Evolutionary conservation across 2,888 invertebrate genomes (phyloP).

Genomic region (Marasmarcha lunaedactyla): DNA sequence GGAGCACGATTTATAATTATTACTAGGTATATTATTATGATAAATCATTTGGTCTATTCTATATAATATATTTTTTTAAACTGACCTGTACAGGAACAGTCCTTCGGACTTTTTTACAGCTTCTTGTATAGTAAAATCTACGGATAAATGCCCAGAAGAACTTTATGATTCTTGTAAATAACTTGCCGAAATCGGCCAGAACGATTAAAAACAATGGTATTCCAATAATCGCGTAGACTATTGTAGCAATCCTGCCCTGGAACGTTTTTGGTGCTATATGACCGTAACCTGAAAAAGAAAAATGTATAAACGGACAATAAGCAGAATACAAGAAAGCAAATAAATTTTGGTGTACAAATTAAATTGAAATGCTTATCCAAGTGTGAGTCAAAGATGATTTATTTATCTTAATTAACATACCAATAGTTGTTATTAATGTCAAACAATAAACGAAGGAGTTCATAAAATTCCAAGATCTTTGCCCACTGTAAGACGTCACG

Average conservation of each 20-base stretch:
- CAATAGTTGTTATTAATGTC: conserved; percentile 90
- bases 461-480: conserved; percentile 88
- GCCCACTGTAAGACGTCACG: conserved; percentile 85
- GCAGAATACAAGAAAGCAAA: too few relatives aligned
- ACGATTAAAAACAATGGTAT: conserved; percentile 96
- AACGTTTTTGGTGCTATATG: conserved; percentile 93
- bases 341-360: too few relatives aligned
- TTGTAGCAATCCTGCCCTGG: conserved; percentile 87
- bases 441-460: conserved; percentile 89
- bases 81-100: conserved; percentile 80
- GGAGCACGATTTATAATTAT: too few relatives aligned
- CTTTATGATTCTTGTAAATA: conserved; percentile 91
- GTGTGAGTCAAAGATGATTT: background rate
- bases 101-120: conserved; percentile 81
- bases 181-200: conserved; percentile 93
- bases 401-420: conserved; percentile 63
- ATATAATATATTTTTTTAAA: too few relatives aligned
- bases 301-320: too few relatives aligned
- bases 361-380: conserved; percentile 6
- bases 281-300: conserved; percentile 86
- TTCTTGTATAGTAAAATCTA: conserved; percentile 87
- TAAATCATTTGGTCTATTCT: too few relatives aligned
- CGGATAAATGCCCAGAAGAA: conserved; percentile 90
- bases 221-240: conserved; percentile 93
- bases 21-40: too few relatives aligned